Conservation (phyloP, 2,888 invertebrate genomes). For the Microchrysa polita region DNA sequence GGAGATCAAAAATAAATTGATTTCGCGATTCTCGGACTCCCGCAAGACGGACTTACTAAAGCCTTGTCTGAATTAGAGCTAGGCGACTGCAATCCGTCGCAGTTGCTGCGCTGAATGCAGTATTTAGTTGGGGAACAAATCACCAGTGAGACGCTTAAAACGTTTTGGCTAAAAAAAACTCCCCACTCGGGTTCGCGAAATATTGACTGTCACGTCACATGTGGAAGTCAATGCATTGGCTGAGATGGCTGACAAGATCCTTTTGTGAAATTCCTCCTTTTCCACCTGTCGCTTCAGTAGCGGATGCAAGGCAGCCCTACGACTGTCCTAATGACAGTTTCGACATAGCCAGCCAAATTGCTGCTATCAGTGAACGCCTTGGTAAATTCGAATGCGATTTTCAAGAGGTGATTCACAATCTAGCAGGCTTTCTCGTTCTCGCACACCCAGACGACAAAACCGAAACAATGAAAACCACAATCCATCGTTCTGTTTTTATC, state of each 20-base stretch:
- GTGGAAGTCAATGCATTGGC: too few species aligned
- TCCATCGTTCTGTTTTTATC: background rate
- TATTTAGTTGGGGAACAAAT: background rate
- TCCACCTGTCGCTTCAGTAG: too few species aligned
- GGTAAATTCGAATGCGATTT: too few species aligned
- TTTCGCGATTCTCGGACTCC: background rate
- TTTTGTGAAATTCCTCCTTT: too few species aligned
- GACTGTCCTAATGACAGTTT: too few species aligned
- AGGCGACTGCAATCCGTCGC: background rate
- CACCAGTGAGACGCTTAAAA: background rate
- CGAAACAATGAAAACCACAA: background rate
- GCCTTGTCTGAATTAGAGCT: background rate
- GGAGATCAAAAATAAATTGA: background rate
- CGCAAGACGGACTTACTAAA: background rate
- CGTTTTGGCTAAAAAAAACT: conserved; percentile 17
- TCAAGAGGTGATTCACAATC: background rate
- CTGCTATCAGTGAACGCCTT: too few species aligned
- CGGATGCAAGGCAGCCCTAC: too few species aligned
- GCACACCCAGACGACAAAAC: background rate
- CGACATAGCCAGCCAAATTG: too few species aligned
- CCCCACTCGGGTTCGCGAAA: background rate
- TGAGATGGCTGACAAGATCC: too few species aligned
- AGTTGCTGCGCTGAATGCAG: background rate
- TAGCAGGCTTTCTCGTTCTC: background rate
- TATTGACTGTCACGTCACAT: background rate